A percentile compares a stretch with the other conserved stretches of the same genome.
phyloP scores from a whole-genome alignment of 1,140 invertebrate species.

The Matsumurasca onukii region DNA sequence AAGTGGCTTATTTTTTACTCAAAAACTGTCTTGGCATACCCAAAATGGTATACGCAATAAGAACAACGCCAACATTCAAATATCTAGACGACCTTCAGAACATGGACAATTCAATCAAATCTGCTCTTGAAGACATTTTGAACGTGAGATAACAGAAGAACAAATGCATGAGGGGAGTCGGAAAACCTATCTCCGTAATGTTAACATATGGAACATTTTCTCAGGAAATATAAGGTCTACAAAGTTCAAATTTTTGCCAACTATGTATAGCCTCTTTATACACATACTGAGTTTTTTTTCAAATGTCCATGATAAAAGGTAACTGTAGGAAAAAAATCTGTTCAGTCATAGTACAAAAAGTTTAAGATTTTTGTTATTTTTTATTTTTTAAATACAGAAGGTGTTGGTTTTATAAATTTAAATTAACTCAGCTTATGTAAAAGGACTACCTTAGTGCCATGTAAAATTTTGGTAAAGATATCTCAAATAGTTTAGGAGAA shows the following conservation, averaged over 20 bases:
- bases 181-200: constrained; percentile 3
- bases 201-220: neutral
- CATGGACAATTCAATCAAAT: too few species aligned
- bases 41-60: too few species aligned
- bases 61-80: too few species aligned
- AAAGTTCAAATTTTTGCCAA: too few species aligned
- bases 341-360: neutral
- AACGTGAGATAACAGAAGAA: neutral
- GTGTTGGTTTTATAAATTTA: neutral
- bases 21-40: too few species aligned
- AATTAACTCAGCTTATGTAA: neutral
- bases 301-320: neutral
- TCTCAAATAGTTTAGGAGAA: constrained; percentile 28
- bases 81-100: too few species aligned
- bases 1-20: too few species aligned
- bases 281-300: neutral
- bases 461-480: constrained; percentile 9
- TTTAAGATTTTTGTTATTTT: neutral
- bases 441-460: neutral
- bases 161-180: neutral
- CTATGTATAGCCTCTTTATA: too few species aligned
- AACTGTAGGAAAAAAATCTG: neutral
- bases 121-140: too few species aligned
- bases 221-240: neutral
- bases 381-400: neutral